Evolutionary conservation across 2,113 vertebrate genomes (phyloP), one percentile per base, ranked within the genome.

Genomic region (Ceuthmochares aereus): DNA sequence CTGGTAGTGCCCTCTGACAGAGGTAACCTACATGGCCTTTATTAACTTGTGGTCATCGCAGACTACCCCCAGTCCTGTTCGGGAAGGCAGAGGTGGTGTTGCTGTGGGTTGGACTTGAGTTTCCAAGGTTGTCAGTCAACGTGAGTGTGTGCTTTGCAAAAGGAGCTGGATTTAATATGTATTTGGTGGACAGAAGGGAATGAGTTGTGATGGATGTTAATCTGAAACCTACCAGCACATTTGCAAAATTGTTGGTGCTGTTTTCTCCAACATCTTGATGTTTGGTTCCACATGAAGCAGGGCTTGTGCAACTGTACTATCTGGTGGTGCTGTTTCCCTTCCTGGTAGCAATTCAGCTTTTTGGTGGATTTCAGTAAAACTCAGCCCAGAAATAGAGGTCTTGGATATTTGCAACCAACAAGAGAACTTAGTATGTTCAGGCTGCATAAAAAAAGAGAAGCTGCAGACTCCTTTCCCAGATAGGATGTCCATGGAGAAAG

Each of bases 141-240:
- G 27, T 0, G 3, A 73, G 32, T 6, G 13, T 21, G 16, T 32
- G 51, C 27, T 54, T 70, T 70, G 12, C 3, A 29, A 47, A 67
- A 79, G n/a, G 16, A 84, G 14, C 29, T 64, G 2, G 0, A 2
- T 66, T 67, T 52, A 11, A 36, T 0, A 0, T 32, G 34, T 11
- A 1, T 42, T 64, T 59, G 56, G 21, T 59, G 82, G 36, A 36
- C 51, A 56, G 68, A 93, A 77, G 45, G 49, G 77, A 82, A 64
- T 20, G 17, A 54, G 45, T 27, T 75, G 52, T 30, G 60, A 32
- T 77, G 59, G 29, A 72, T 1, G 2, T 92, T 68, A 75, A n/a
- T n/a, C 34, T 4, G 7, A 54, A 85, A 42, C 56, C 32, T 90
- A 78, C 55, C 66, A 75, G 91, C 12, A 27, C 0, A 4, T 45